These are phyloP conservation scores for Salpingus planirostris DNA, from an alignment of 2,888 invertebrate genomes.

Conservation along the genomic window DNA sequence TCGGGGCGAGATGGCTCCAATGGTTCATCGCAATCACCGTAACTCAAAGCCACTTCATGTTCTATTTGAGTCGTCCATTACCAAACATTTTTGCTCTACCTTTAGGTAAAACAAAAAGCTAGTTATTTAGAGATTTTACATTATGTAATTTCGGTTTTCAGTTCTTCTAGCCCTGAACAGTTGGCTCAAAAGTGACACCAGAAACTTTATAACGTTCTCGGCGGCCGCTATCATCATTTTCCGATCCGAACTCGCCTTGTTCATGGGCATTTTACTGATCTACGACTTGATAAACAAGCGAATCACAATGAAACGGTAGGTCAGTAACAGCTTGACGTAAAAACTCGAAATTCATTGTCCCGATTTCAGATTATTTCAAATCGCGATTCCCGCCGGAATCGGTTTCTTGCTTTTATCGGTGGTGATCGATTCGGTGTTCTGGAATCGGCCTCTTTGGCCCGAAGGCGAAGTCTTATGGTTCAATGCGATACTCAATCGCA, in stretches of 20 bases:
- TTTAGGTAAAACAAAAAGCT: constrained; percentile 79
- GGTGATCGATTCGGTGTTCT: constrained; percentile 83
- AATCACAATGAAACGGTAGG: constrained; percentile 59
- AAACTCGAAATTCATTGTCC: neutral
- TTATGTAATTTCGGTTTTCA: constrained; percentile 43
- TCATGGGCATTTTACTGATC: constrained; percentile 77
- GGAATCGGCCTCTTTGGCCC: constrained; percentile 88
- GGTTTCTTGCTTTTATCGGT: constrained; percentile 63
- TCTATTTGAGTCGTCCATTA: constrained; percentile 87
- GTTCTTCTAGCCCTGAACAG: constrained; percentile 77
- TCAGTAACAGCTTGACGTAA: constrained; percentile 18
- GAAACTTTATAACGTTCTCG: constrained; percentile 71
- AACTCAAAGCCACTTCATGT: constrained; percentile 97
- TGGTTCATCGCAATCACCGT: constrained; percentile 80
- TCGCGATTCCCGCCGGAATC: constrained; percentile 62
- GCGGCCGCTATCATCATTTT: constrained; percentile 85
- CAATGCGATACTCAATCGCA: constrained; percentile 89
- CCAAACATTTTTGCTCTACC: constrained; percentile 93
- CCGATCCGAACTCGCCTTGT: constrained; percentile 77
- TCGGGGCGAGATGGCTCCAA: constrained; percentile 67
- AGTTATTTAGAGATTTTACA: too few species aligned
- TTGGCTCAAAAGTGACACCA: constrained; percentile 72
- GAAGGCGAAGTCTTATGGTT: constrained; percentile 97
- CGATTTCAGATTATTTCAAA: constrained; percentile 56
- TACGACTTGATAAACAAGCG: constrained; percentile 67